Evolutionary conservation across 2,888 invertebrate species (phyloP), one percentile per base, ranked within the genome.

Genomic region (Plemyria rubiginata): DNA sequence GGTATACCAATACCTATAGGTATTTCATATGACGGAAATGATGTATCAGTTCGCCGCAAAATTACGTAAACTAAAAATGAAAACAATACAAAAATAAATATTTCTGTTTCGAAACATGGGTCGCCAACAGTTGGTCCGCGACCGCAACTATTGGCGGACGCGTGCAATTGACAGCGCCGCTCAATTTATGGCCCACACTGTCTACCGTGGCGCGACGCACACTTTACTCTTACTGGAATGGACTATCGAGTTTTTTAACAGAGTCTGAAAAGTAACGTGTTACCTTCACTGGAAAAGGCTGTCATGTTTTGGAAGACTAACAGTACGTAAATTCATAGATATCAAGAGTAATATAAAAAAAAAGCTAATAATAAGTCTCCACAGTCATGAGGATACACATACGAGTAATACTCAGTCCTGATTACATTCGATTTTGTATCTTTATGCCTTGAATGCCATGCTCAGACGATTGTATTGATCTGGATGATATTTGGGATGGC

Each of bases 171-270:
- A 92, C 92, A 92, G 91, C 78, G 85, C 84, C 75, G 89, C 91
- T 92, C 92, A 92, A 92, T 92, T 92, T 92, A 92, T 92, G 87
- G 92, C 80, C 87, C 88, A 75, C 86, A 86, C 86, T 90, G 92
- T 92, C 91, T 91, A 86, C 87, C 82, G 80, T 78, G 76, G 66
- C 55, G 59, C 61, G 36, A 36, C 68, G 49, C 57, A 28, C 60
- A 71, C 52, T 41, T 51, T 32, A 22, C 7, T 0, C 0, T 0
- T 38, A 2, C 78, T 84, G 54, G 81, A 84, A 69, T 62, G 56
- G 78, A 13, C 28, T 15, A 40, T 12, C 28, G 28, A 8, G 8
- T 22, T 7, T 32, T 32, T n/a, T n/a, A n/a, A n/a, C n/a, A n/a
- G n/a, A n/a, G n/a, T n/a, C n/a, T n/a, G n/a, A n/a, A n/a, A n/a